Conservation (phyloP, 2,797 vertebrate genomes). For the Sebastolobus alascanus region DNA sequence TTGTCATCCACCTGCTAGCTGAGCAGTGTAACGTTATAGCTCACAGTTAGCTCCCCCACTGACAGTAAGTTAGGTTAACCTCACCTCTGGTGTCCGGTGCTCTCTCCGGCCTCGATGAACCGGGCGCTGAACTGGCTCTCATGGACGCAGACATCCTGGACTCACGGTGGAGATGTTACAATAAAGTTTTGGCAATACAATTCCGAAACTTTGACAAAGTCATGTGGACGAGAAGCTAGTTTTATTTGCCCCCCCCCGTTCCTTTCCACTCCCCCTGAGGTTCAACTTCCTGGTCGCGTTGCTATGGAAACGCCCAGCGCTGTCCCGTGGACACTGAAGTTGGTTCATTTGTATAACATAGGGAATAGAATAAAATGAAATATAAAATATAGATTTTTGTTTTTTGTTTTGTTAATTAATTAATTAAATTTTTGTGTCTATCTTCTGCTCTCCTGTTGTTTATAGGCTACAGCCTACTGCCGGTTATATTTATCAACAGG, state of each 20-base stretch:
- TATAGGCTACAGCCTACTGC: no score
- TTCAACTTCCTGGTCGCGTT: slow-evolving; percentile 58
- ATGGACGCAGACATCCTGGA: slow-evolving; percentile 52
- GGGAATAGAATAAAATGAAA: no score
- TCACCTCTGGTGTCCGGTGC: slow-evolving; percentile 43
- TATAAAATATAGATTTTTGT: background rate
- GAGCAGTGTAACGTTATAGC: background rate
- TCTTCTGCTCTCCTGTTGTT: background rate
- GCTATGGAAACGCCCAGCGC: slow-evolving; percentile 51
- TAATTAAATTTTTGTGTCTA: background rate
- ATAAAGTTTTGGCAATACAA: fast-evolving
- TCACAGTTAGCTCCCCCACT: fast-evolving
- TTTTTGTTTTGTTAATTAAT: background rate
- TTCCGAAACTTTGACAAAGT: background rate
- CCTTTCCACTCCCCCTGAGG: background rate
- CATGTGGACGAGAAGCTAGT: background rate
- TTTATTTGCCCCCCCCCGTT: background rate
- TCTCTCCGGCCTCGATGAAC: slow-evolving; percentile 24
- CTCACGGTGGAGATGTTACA: background rate
- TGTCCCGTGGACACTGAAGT: background rate
- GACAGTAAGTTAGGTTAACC: background rate
- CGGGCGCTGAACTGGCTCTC: slow-evolving; percentile 43
- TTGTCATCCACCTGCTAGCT: background rate
- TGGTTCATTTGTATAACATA: background rate
- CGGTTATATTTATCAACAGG: background rate